These are phyloP conservation scores for Parnassius mnemosyne DNA, from an alignment of 2,888 invertebrate species.

Conservation along the genomic window DNA sequence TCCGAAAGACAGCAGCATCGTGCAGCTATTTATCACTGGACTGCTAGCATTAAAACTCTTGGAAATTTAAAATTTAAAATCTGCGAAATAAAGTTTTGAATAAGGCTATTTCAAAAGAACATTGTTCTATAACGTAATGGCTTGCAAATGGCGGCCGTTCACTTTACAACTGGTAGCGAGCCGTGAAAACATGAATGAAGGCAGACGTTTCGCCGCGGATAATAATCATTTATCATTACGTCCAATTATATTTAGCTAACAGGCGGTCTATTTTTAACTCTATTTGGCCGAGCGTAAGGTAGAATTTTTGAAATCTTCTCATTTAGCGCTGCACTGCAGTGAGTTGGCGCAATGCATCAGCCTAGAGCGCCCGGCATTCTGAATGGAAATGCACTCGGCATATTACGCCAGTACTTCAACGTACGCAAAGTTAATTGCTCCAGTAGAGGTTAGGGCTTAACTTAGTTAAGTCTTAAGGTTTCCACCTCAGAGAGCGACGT, in stretches of 20 bases:
- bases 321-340: slow-evolving; percentile 34
- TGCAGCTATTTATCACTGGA: too few relatives aligned
- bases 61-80: too few relatives aligned
- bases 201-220: not conserved
- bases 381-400: slow-evolving; percentile 21
- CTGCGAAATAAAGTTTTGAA: too few relatives aligned
- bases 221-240: slow-evolving; percentile 8
- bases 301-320: slow-evolving; percentile 30
- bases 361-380: slow-evolving; percentile 29
- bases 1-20: too few relatives aligned
- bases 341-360: slow-evolving; percentile 47
- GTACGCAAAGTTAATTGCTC: slow-evolving; percentile 25
- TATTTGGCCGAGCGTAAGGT: slow-evolving; percentile 32
- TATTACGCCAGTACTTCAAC: slow-evolving; percentile 8
- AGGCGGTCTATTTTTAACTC: slow-evolving; percentile 19
- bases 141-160: not conserved
- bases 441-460: slow-evolving; percentile 4
- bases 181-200: slow-evolving; percentile 1
- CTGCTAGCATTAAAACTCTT: too few relatives aligned
- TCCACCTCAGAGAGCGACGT: not conserved
- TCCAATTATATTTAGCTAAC: not conserved
- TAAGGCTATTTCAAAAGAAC: not conserved
- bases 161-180: not conserved
- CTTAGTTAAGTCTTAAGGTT: slow-evolving; percentile 16
- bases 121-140: not conserved